These are phyloP conservation scores for Pheucticus melanocephalus DNA, from an alignment of 2,113 vertebrate genomes.

Conservation along the genomic window DNA sequence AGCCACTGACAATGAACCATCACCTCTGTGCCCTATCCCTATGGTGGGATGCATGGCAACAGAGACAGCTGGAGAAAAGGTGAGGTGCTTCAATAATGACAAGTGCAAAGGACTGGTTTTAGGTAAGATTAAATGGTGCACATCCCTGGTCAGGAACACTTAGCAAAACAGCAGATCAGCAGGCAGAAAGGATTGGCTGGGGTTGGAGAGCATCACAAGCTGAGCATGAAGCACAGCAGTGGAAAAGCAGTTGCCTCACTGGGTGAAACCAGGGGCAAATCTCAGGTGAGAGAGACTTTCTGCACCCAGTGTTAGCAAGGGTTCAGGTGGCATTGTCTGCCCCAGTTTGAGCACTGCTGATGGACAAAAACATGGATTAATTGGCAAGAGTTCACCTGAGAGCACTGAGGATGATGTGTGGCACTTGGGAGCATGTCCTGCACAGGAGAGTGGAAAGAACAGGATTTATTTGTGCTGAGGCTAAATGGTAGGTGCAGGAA, in stretches of 20 bases:
- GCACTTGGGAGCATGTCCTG: accelerated
- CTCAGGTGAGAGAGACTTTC: background rate
- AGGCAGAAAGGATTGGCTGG: background rate
- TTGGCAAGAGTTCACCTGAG: background rate
- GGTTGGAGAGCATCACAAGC: background rate
- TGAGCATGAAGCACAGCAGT: accelerated
- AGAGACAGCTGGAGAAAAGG: background rate
- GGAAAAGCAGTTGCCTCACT: background rate
- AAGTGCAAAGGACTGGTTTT: background rate
- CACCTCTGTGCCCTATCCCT: accelerated
- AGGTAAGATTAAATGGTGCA: background rate
- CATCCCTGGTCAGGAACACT: accelerated
- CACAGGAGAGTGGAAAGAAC: background rate
- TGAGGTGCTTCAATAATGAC: accelerated
- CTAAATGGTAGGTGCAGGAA: background rate
- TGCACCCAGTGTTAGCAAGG: background rate
- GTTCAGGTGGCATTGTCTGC: background rate
- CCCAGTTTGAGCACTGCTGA: background rate
- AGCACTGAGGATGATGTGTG: background rate
- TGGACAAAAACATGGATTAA: background rate
- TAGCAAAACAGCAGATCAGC: background rate
- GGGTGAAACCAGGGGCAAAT: background rate
- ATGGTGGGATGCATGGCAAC: accelerated
- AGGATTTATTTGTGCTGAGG: background rate
- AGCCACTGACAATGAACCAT: background rate